phyloP scores from a whole-genome alignment of 1,140 invertebrate genomes.

The Zaprionus ornatus region DNA sequence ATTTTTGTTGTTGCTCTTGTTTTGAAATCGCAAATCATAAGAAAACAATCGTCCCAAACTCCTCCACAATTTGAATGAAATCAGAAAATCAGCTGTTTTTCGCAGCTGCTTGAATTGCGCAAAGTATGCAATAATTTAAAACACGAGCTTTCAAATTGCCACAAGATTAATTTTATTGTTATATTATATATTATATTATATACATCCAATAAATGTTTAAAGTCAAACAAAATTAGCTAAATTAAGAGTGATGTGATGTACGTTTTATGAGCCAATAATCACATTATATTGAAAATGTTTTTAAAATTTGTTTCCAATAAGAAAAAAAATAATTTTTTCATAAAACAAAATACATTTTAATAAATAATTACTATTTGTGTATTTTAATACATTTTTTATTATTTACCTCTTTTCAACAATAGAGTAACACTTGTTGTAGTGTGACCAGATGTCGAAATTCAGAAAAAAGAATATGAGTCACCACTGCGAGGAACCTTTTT shows the following conservation, averaged over 20 bases:
- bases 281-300: too few relatives aligned
- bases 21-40: conserved; percentile 6
- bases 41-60: neutral
- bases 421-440: conserved; percentile 14
- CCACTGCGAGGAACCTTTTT: neutral
- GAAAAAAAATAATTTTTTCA: too few relatives aligned
- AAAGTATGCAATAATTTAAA: conserved; percentile 6
- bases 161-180: neutral
- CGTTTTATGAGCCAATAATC: too few relatives aligned
- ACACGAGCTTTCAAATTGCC: neutral
- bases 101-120: neutral
- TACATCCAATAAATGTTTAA: neutral
- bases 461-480: conserved; percentile 20
- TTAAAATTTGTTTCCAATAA: too few relatives aligned
- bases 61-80: conserved; percentile 7
- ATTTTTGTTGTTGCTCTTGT: conserved; percentile 13
- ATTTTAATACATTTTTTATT: neutral
- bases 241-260: too few relatives aligned
- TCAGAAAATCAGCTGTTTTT: conserved; percentile 21
- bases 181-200: neutral
- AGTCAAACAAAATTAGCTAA: too few relatives aligned
- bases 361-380: neutral
- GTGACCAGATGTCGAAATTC: conserved; percentile 33
- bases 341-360: neutral
- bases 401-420: neutral